Percentiles rank a stretch among this genome's conserved stretches.
phyloP scores from a whole-genome alignment of 2,888 invertebrate genomes.

The Trachelus stipa region DNA sequence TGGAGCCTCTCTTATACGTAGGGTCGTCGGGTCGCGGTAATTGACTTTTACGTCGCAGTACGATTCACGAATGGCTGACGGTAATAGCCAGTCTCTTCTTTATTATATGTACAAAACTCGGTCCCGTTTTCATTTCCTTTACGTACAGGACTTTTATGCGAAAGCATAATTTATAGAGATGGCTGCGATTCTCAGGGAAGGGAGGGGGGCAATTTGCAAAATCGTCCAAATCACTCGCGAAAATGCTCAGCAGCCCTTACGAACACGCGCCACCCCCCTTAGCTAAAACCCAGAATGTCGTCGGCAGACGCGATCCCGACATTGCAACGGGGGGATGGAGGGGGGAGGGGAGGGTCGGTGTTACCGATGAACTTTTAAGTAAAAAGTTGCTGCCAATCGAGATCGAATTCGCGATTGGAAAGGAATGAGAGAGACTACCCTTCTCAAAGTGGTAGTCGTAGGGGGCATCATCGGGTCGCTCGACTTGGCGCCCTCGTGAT shows the following conservation, averaged over 20 bases:
- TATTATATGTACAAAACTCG: neutral
- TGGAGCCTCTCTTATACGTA: neutral
- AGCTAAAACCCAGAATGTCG: neutral
- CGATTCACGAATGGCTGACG: neutral
- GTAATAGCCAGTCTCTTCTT: neutral
- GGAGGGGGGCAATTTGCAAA: neutral
- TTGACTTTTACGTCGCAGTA: neutral
- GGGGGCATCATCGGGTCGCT: neutral
- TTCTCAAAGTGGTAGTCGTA: neutral
- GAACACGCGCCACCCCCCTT: neutral
- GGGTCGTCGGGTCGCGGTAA: neutral
- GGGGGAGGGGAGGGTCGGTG: neutral
- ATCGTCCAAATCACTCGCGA: neutral
- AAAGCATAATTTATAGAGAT: neutral
- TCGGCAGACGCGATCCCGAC: too few relatives aligned
- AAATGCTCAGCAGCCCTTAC: neutral
- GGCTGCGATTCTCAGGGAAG: neutral
- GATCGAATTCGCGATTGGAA: neutral
- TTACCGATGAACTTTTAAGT: neutral
- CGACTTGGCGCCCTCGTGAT: slow-evolving; percentile 5
- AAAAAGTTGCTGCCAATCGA: neutral
- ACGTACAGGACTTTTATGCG: neutral
- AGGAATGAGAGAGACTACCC: neutral
- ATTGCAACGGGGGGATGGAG: too few relatives aligned
- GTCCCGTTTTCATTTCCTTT: neutral